A percentile compares a stretch with the other conserved stretches of the same genome.
Evolutionary conservation across 2,797 vertebrate genomes (phyloP).

Genomic region (Eulemur coronatus): DNA sequence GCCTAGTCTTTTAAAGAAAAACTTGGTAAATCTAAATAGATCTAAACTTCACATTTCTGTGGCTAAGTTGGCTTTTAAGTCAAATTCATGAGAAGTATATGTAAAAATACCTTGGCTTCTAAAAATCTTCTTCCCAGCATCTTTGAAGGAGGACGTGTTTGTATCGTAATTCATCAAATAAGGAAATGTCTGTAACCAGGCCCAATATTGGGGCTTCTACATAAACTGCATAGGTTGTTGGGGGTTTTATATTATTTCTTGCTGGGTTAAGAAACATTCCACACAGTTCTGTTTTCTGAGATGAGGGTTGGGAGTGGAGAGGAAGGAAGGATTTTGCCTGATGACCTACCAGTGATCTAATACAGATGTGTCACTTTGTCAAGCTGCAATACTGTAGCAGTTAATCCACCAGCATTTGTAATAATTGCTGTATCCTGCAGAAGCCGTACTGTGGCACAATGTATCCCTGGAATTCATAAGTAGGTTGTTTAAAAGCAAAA

Average conservation of each 20-base stretch:
- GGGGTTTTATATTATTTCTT: neutral
- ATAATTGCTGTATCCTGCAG: constrained; percentile 74
- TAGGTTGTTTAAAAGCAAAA: constrained; percentile 83
- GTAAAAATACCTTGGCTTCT: constrained; percentile 46
- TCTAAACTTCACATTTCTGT: constrained; percentile 42
- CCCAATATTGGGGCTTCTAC: neutral
- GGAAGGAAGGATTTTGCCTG: constrained; percentile 38
- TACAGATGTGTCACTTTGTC: constrained; percentile 72
- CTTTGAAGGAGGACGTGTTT: neutral
- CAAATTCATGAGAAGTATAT: constrained; percentile 1
- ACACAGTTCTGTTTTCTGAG: constrained; percentile 19
- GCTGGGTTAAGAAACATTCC: constrained; percentile 1
- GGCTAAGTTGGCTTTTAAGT: constrained; percentile 18
- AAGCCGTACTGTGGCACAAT: constrained; percentile 70
- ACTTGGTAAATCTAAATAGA: constrained; percentile 4
- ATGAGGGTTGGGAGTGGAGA: neutral
- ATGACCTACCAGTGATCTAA: constrained; percentile 69
- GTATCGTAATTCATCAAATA: neutral
- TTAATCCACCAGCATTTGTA: constrained; percentile 73
- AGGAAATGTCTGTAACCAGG: neutral
- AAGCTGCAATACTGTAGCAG: constrained; percentile 62
- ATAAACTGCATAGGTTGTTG: neutral
- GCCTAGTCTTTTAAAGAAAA: constrained; percentile 35
- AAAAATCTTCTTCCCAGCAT: neutral
- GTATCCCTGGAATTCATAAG: constrained; percentile 80